Evolutionary conservation across 1,140 invertebrate genomes (phyloP).

Genomic region (Subanguina moxae): DNA sequence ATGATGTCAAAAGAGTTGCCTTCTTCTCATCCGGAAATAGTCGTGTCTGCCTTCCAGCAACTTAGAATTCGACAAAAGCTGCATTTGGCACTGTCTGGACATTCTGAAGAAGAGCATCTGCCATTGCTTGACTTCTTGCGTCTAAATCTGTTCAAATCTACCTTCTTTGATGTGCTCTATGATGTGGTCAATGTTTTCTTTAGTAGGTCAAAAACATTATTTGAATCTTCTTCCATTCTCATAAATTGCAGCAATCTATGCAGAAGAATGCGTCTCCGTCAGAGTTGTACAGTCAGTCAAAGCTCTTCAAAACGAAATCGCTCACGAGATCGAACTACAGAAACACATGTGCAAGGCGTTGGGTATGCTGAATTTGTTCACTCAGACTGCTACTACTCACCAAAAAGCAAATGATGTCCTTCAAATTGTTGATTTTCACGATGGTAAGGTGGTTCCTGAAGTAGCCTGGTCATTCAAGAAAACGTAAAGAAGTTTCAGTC

Average conservation of each 20-base stretch:
- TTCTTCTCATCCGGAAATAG: slow-evolving; percentile 20
- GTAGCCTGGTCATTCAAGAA: too few relatives aligned
- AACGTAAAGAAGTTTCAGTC: too few relatives aligned
- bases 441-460: too few relatives aligned
- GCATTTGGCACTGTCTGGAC: slow-evolving; percentile 22
- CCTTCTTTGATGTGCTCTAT: slow-evolving; percentile 43
- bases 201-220: slow-evolving; percentile 8
- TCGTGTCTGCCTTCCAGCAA: slow-evolving; percentile 46
- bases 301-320: not conserved
- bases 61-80: slow-evolving; percentile 33
- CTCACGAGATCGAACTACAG: not conserved
- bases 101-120: slow-evolving; percentile 15
- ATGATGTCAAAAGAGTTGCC: slow-evolving; percentile 17
- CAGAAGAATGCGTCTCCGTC: not conserved
- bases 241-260: not conserved
- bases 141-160: slow-evolving; percentile 29
- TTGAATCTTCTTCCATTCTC: not conserved
- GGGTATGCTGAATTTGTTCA: not conserved
- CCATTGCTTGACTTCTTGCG: slow-evolving; percentile 29
- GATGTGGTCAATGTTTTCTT: slow-evolving; percentile 36
- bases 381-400: too few relatives aligned
- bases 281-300: not conserved
- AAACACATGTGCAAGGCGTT: not conserved
- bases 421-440: too few relatives aligned
- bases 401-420: too few relatives aligned